A percentile compares a stretch with the other conserved stretches of the same genome.
These are phyloP conservation scores for Tigriopus californicus DNA, from an alignment of 2,888 invertebrate species.

Conservation along the genomic window DNA sequence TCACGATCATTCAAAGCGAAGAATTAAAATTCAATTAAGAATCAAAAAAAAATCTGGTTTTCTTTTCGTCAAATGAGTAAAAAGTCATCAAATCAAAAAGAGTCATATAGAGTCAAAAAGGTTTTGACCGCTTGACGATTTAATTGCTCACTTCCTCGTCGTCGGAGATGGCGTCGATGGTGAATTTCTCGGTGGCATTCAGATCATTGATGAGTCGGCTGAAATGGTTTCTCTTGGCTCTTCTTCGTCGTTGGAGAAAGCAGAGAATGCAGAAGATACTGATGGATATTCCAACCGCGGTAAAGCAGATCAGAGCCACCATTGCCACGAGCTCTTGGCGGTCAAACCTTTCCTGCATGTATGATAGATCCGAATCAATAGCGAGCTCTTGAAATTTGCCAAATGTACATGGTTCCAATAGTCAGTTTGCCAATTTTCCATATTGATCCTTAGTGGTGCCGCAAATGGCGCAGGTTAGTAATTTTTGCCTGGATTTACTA, in stretches of 20 bases:
- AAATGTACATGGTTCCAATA: too few species aligned
- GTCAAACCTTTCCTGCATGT: too few species aligned
- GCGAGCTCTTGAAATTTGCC: too few species aligned
- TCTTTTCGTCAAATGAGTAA: neutral
- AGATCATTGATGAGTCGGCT: neutral
- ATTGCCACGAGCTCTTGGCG: too few species aligned
- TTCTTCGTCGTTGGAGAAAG: neutral
- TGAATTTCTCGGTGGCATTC: conserved; percentile 9
- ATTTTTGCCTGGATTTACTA: too few species aligned
- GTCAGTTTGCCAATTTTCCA: too few species aligned
- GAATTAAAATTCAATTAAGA: neutral
- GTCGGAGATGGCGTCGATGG: neutral
- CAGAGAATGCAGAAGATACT: neutral
- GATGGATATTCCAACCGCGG: too few species aligned
- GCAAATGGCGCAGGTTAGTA: too few species aligned
- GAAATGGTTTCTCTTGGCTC: neutral
- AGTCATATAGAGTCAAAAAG: neutral
- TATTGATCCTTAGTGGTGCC: too few species aligned
- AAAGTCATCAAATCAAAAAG: neutral
- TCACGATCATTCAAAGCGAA: neutral
- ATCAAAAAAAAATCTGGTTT: neutral
- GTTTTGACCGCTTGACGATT: neutral
- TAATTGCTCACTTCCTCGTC: neutral
- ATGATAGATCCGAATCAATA: too few species aligned
- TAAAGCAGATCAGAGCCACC: too few species aligned